Evolutionary conservation across 2,888 invertebrate genomes (phyloP).

Genomic region (Artemia sinica): DNA sequence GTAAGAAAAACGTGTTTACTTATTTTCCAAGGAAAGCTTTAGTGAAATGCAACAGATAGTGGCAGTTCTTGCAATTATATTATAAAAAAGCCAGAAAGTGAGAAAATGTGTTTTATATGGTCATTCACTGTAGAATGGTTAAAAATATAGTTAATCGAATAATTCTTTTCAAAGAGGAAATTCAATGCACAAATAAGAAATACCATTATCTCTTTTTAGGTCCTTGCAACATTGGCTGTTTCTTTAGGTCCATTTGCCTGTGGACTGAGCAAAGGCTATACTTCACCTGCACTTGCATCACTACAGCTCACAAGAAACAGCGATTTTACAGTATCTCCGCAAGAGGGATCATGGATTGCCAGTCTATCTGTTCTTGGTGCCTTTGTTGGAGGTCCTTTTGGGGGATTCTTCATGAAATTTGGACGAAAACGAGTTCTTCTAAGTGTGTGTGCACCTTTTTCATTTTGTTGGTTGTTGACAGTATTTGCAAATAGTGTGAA

Average conservation of each 20-base stretch:
- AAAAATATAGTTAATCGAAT: too few relatives aligned
- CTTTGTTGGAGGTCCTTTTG: slow-evolving; percentile 57
- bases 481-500: slow-evolving; percentile 56
- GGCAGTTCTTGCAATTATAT: too few relatives aligned
- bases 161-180: too few relatives aligned
- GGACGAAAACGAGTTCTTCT: slow-evolving; percentile 52
- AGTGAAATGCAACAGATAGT: too few relatives aligned
- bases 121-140: too few relatives aligned
- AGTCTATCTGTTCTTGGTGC: slow-evolving; percentile 61
- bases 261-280: slow-evolving; percentile 62
- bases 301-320: slow-evolving; percentile 39
- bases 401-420: slow-evolving; percentile 56
- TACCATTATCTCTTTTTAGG: slow-evolving; percentile 35
- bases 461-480: slow-evolving; percentile 62
- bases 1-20: too few relatives aligned
- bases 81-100: too few relatives aligned
- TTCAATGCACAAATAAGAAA: too few relatives aligned
- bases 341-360: slow-evolving; percentile 65
- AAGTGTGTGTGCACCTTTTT: slow-evolving; percentile 53
- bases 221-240: slow-evolving; percentile 56
- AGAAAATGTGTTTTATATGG: too few relatives aligned
- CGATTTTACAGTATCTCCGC: slow-evolving; percentile 34
- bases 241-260: slow-evolving; percentile 61
- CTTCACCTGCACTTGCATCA: slow-evolving; percentile 61
- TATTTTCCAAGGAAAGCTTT: too few relatives aligned